These are phyloP conservation scores for Sebastes matsubarae DNA, from an alignment of 2,797 vertebrate species.

Conservation along the genomic window DNA sequence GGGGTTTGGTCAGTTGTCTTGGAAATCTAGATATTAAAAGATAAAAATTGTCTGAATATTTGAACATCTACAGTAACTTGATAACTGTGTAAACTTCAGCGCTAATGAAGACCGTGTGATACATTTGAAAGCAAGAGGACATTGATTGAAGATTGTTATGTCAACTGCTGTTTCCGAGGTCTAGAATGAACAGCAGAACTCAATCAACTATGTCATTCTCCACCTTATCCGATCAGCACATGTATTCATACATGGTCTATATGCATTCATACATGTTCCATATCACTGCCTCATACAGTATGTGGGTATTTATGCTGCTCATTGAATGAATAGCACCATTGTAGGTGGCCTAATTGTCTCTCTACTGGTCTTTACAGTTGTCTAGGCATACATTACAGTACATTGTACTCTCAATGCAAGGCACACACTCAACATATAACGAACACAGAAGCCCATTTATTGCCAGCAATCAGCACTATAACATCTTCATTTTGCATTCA, in stretches of 20 bases:
- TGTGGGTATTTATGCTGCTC: not conserved
- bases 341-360: conserved; percentile 1
- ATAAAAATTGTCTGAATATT: not conserved
- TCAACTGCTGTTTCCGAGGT: too few relatives aligned
- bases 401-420: not conserved
- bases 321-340: not conserved
- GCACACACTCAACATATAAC: not conserved
- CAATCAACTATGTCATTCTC: not conserved
- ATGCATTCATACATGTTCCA: not conserved
- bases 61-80: not conserved
- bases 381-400: not conserved
- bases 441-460: not conserved
- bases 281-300: not conserved
- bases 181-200: not conserved
- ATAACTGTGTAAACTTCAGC: not conserved
- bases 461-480: not conserved
- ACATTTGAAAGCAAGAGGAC: not conserved
- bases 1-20: not conserved
- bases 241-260: too few relatives aligned
- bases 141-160: too few relatives aligned
- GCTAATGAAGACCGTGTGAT: not conserved
- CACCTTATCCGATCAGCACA: not conserved
- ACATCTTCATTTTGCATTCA: not conserved
- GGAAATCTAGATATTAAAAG: not conserved
- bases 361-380: not conserved